Base-by-base conservation (phyloP, 92 coral and sea anemone genomes). In the Siderastrea radians region DNA sequence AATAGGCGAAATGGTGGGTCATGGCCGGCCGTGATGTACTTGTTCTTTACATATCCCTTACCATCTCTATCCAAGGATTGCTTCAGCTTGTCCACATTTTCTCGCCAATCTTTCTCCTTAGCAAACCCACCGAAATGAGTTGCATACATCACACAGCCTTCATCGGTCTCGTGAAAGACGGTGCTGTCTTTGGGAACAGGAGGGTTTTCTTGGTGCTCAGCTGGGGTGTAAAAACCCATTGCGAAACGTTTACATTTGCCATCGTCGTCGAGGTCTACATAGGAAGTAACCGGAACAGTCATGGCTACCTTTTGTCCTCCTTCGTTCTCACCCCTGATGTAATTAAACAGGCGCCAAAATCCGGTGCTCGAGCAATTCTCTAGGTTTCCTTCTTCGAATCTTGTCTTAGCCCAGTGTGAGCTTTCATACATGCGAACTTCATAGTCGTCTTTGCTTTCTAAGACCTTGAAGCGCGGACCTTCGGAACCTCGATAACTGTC, bases 301-400 rank as follows among this genome's bases (percentile, higher is more conserved):
- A 92, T 92, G 3, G 90, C 84, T 7, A 92, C 78, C 59, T 92
- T 92, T 58, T 78, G 46, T 19, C 84, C 91, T 43, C 83, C 83
- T 70, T 89, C 95, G 87, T 92, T 92, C 63, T 92, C 87, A 13
- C 95, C 95, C 19, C 95, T 88, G 53, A 92, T 89, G 84, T 89
- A 92, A 67, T 84, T 84, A 45, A 92, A 92, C 61, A 92, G 84
- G 55, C 87, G 83, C 95, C 95, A 92, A 73, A 92, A 92, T 11
- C 82, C 82, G 61, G 78, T 89, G 10, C 90, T 81, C 43, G 86
- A 71, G 12, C 80, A 84, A 43, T 89, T 87, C 26, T 88, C 92
- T 68, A 73, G 63, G 67, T 89, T 83, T 13, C 90, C 68, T n/a
- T 74, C 88, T 62, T 89, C 95, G 65, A 80, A 88, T 26, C 79